Evolutionary conservation across 2,797 vertebrate species (phyloP).

Genomic region (Melanotaenia trifasciata): DNA sequence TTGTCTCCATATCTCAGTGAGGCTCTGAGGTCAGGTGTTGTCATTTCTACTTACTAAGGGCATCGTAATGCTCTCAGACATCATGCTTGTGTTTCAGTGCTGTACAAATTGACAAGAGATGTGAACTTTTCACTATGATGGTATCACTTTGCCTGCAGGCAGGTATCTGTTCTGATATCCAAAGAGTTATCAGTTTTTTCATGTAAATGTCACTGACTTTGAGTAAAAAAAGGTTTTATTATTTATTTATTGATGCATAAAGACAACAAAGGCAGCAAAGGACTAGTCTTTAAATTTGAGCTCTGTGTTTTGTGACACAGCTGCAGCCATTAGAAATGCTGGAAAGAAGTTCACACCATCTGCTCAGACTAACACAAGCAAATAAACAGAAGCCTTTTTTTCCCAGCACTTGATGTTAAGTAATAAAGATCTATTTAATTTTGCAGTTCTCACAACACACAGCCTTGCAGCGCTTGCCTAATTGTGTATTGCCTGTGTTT

Average conservation of each 20-base stretch:
- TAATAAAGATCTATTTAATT: slow-evolving; percentile 15
- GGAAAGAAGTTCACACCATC: slow-evolving; percentile 26
- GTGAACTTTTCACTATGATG: slow-evolving; percentile 3
- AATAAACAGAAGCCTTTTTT: slow-evolving; percentile 14
- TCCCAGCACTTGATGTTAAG: slow-evolving; percentile 15
- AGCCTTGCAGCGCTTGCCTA: neutral
- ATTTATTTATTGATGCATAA: too few species aligned
- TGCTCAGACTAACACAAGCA: slow-evolving; percentile 5
- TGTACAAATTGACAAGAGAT: slow-evolving; percentile 42
- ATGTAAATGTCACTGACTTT: neutral
- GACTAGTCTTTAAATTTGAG: neutral
- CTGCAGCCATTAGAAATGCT: slow-evolving; percentile 23
- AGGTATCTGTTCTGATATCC: neutral
- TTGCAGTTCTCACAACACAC: neutral
- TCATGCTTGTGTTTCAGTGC: slow-evolving; percentile 6
- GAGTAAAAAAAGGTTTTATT: neutral
- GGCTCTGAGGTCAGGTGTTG: slow-evolving; percentile 48
- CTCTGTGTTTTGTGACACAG: neutral
- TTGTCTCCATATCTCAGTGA: slow-evolving; percentile 31
- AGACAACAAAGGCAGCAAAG: neutral
- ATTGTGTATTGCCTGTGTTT: neutral
- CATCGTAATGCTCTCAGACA: slow-evolving; percentile 16
- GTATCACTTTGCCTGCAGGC: slow-evolving; percentile 10
- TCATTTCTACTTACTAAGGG: slow-evolving; percentile 44
- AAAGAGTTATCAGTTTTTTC: neutral